Percentiles rank a stretch among this genome's conserved stretches.
These are phyloP conservation scores for Eupithecia pulchellata DNA, from an alignment of 2,888 invertebrate genomes.

Conservation along the genomic window DNA sequence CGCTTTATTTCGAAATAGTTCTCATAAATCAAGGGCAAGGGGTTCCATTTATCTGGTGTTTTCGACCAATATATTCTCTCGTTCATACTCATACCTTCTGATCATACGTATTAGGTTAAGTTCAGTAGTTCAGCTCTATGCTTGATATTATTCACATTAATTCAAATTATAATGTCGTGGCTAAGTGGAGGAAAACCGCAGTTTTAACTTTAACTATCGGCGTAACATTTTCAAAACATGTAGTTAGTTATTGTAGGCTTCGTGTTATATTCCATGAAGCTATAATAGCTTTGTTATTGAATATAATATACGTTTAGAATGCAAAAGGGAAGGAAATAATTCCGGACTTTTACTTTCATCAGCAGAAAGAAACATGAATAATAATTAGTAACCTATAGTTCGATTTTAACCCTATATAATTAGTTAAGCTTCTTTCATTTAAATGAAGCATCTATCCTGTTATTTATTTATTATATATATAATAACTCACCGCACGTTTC, in stretches of 20 bases:
- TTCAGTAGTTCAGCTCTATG: slow-evolving; percentile 6
- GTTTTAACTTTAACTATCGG: slow-evolving; percentile 29
- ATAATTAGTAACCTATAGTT: background rate
- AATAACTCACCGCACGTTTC: background rate
- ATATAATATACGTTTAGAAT: slow-evolving; percentile 13
- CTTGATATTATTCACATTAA: slow-evolving; percentile 20
- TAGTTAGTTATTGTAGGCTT: background rate
- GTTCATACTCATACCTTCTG: slow-evolving; percentile 16
- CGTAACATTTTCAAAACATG: slow-evolving; percentile 30
- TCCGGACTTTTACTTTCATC: background rate
- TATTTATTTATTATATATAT: background rate
- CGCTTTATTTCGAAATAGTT: slow-evolving; percentile 24
- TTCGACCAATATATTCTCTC: background rate
- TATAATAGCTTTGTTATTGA: slow-evolving; percentile 16
- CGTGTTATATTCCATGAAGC: slow-evolving; percentile 16
- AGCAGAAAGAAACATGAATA: background rate
- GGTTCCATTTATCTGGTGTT: slow-evolving; percentile 16
- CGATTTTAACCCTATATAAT: background rate
- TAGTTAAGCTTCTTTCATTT: background rate
- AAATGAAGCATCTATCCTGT: background rate
- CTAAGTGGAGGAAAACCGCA: slow-evolving; percentile 50
- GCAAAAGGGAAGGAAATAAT: background rate
- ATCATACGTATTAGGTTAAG: slow-evolving; percentile 5
- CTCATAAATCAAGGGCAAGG: slow-evolving; percentile 22
- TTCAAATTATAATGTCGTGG: slow-evolving; percentile 38